Base-by-base conservation (phyloP, 2,888 invertebrate species). In the Podotricha telesiphe region DNA sequence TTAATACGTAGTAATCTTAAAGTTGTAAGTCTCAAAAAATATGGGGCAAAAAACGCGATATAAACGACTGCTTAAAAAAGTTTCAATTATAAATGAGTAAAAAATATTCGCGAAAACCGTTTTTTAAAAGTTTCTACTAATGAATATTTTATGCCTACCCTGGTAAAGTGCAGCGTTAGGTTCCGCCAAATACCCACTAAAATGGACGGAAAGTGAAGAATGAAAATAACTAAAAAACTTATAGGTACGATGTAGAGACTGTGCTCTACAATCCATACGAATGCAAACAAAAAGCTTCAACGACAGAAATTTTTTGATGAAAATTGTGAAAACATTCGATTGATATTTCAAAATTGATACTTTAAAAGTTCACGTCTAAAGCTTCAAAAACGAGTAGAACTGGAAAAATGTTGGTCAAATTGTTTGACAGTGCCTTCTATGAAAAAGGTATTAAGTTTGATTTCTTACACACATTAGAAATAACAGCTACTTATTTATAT, bases 241-340 rank as follows among this genome's bases (percentile, higher is more conserved):
- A n/a, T 51, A 1, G 13, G 22, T 22, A 13, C 6, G 22, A 0
- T 15, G 7, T 28, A 22, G 6, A 22, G 11, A 50, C 11, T n/a
- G n/a, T 1, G 8, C 22, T n/a, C 34, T 6, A 53, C 53, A 34
- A 34, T 53, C 42, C 7, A 53, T 53, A 53, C 11, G 34, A 34
- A 17, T 34, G 10, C 53, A 28, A 53, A 10, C 17, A 34, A 13
- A n/a, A 53, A 53, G 10, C 17, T 17, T 34, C n/a, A 28, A n/a
- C 17, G 53, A 7, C 6, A 28, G n/a, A n/a, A 10, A 11, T 53
- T 53, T n/a, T 53, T 53, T 53, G 34, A 53, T 53, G 53, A 53
- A 34, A 53, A 10, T 34, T 17, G 28, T 5, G 3, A 28, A 34
- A 53, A 53, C 34, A 53, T 34, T 53, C 53, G 53, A 34, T 53